A percentile compares a stretch with the other conserved stretches of the same genome.
Evolutionary conservation across 2,797 vertebrate genomes (phyloP).

Genomic region (Gobionotothen gibberifrons): DNA sequence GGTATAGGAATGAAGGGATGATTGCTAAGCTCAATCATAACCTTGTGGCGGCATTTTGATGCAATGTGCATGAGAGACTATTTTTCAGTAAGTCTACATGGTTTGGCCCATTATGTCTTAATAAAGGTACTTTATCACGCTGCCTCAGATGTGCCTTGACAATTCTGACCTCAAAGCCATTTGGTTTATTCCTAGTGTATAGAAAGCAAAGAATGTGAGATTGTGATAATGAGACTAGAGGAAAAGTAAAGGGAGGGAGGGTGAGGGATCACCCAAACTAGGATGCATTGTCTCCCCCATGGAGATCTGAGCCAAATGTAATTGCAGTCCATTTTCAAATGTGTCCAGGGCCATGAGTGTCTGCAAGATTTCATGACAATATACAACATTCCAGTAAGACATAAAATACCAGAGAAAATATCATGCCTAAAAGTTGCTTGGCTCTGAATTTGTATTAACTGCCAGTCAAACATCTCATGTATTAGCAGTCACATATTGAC

Average conservation of each 20-base stretch:
- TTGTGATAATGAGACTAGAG: neutral
- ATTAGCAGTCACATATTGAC: neutral
- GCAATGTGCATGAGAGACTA: neutral
- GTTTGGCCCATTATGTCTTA: neutral
- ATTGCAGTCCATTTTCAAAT: neutral
- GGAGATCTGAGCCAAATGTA: neutral
- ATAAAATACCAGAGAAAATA: too few species aligned
- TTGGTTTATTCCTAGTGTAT: neutral
- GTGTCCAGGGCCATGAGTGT: neutral
- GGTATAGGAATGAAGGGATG: neutral
- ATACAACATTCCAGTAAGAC: too few species aligned
- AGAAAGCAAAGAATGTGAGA: neutral
- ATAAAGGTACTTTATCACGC: neutral
- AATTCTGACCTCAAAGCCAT: neutral
- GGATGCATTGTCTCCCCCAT: neutral
- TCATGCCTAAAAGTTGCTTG: too few species aligned
- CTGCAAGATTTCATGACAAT: neutral
- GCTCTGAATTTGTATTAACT: too few species aligned
- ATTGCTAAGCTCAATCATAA: neutral
- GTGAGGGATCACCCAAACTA: neutral
- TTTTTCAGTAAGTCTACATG: neutral
- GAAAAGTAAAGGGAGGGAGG: neutral
- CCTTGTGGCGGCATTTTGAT: neutral
- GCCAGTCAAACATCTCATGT: too few species aligned
- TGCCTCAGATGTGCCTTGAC: neutral